Evolutionary conservation across 2,797 vertebrate genomes (phyloP).

Genomic region (Cyprinella venusta): DNA sequence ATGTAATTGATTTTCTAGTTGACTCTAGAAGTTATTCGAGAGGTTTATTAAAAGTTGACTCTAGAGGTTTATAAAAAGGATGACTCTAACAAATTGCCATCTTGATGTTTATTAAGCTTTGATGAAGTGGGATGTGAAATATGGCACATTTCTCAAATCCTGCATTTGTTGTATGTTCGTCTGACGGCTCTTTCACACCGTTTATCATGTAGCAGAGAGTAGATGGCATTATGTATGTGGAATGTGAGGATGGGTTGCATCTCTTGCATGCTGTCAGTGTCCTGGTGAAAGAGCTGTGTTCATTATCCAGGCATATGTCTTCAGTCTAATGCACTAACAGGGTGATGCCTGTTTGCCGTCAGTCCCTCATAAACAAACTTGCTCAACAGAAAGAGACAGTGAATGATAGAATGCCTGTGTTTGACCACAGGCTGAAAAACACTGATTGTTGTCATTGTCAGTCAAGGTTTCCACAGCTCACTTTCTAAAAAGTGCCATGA

Average conservation of each 20-base stretch:
- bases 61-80: neutral
- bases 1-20: too few species aligned
- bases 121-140: conserved; percentile 21
- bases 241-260: neutral
- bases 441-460: conserved; percentile 18
- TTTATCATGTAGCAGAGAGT: conserved; percentile 13
- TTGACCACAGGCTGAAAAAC: conserved; percentile 37
- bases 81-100: neutral
- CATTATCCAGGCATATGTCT: conserved; percentile 37
- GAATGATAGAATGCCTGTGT: conserved; percentile 14
- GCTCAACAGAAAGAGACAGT: conserved; percentile 1
- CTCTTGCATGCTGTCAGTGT: conserved; percentile 12
- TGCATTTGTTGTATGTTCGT: conserved; percentile 9
- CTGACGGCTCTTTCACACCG: neutral
- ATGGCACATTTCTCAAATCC: conserved; percentile 7
- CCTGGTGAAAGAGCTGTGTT: conserved; percentile 29
- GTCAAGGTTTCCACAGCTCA: neutral
- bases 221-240: conserved; percentile 34
- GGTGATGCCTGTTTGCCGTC: conserved; percentile 17
- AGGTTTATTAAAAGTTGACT: neutral
- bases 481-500: neutral
- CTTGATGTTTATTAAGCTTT: conserved; percentile 38
- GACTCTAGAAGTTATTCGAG: neutral
- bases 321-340: conserved; percentile 21
- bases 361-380: conserved; percentile 27